Evolutionary conservation across 2,113 vertebrate genomes (phyloP).

Genomic region (Shinisaurus crocodilurus): DNA sequence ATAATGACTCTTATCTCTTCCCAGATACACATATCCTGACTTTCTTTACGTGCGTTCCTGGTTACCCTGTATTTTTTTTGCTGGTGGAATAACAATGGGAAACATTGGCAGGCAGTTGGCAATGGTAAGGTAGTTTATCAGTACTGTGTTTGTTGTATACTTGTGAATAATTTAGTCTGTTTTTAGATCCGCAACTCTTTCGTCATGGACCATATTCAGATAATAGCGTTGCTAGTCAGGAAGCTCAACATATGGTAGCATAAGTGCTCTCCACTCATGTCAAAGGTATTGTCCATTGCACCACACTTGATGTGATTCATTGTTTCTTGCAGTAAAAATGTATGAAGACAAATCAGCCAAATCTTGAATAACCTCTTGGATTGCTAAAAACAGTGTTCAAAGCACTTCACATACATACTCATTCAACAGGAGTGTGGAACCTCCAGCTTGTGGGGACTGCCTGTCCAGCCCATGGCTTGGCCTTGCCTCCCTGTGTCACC

Average conservation of each 20-base stretch:
- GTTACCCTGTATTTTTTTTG: slow-evolving; percentile 98
- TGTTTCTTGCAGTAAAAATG: background rate
- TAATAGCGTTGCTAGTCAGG: background rate
- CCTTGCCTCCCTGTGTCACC: background rate
- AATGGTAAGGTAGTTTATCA: slow-evolving; percentile 81
- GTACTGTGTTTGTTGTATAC: background rate
- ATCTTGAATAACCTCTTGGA: background rate
- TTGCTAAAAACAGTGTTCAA: background rate
- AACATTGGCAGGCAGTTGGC: slow-evolving; percentile 96
- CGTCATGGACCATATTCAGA: background rate
- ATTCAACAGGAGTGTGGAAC: background rate
- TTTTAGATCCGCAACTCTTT: background rate
- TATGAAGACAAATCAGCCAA: background rate
- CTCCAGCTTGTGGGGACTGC: too few species aligned
- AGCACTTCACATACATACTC: background rate
- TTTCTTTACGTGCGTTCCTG: slow-evolving; percentile 97
- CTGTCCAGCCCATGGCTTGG: background rate
- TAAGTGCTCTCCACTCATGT: background rate
- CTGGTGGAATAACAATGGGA: slow-evolving; percentile 97
- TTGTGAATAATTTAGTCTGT: background rate
- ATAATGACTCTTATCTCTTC: slow-evolving; percentile 37
- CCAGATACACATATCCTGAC: slow-evolving; percentile 93
- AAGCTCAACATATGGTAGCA: background rate
- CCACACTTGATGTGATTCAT: background rate
- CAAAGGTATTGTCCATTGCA: background rate